phyloP scores from a whole-genome alignment of 2,888 invertebrate species.

The Dryadula phaetusa region DNA sequence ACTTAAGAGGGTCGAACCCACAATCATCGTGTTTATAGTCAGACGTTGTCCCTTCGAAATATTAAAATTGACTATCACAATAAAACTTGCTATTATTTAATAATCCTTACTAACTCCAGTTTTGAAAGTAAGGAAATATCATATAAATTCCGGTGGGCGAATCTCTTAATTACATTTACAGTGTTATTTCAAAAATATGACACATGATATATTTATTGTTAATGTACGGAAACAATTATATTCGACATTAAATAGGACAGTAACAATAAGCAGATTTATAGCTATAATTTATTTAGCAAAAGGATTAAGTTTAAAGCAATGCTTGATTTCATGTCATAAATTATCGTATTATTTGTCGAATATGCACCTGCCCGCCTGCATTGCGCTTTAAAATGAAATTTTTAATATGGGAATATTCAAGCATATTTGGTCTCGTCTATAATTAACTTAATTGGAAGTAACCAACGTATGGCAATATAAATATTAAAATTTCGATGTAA shows the following conservation, averaged over 20 bases:
- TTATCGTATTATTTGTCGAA: conserved; percentile 18
- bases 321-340: conserved; percentile 18
- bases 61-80: too few species aligned
- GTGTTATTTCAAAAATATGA: background rate
- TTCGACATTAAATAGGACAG: conserved; percentile 11
- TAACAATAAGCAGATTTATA: conserved; percentile 22
- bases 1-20: too few species aligned
- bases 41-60: too few species aligned
- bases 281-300: conserved; percentile 14
- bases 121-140: background rate
- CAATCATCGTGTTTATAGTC: too few species aligned
- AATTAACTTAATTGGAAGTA: conserved; percentile 13
- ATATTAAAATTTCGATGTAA: background rate
- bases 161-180: background rate
- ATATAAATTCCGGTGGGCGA: background rate
- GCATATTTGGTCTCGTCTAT: background rate
- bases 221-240: conserved; percentile 14
- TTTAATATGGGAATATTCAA: background rate
- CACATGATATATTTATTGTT: background rate
- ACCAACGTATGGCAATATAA: background rate
- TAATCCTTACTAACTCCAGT: background rate
- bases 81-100: background rate
- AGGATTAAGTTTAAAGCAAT: conserved; percentile 21
- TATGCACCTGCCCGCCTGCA: background rate
- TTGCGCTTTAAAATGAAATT: conserved; percentile 8